Conservation (phyloP, 2,797 vertebrate genomes). For the Diceros bicornis region DNA sequence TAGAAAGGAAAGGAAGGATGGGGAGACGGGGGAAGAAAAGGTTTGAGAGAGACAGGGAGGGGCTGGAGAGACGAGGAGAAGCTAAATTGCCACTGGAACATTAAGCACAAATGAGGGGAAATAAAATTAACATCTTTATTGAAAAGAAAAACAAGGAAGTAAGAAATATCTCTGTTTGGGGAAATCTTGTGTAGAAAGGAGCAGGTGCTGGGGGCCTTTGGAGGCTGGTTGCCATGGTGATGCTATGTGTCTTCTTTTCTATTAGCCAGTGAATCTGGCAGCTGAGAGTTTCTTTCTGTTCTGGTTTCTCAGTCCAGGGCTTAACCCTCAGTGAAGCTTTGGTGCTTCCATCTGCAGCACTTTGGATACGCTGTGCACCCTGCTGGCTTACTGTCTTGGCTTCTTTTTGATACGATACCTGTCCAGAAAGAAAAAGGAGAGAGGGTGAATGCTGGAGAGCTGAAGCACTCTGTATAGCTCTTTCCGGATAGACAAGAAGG, state of each 20-base stretch:
- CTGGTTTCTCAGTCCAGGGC: constrained; percentile 47
- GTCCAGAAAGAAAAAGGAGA: constrained; percentile 18
- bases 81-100: constrained; percentile 50
- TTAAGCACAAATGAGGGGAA: constrained; percentile 78
- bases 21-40: not conserved
- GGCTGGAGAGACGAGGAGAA: constrained; percentile 31
- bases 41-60: constrained; percentile 10
- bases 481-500: constrained; percentile 23
- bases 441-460: not conserved
- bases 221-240: constrained; percentile 69
- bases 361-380: not conserved
- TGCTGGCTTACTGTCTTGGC: not conserved
- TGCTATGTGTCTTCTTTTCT: constrained; percentile 64
- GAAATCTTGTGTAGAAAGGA: constrained; percentile 74
- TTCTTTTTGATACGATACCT: not conserved
- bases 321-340: constrained; percentile 17
- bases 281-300: constrained; percentile 56
- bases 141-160: constrained; percentile 76
- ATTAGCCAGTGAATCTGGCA: constrained; percentile 71
- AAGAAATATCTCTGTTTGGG: constrained; percentile 73
- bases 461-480: not conserved
- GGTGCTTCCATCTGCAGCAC: not conserved
- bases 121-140: constrained; percentile 80
- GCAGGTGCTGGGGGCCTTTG: constrained; percentile 73
- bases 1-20: not conserved